A percentile compares a stretch with the other conserved stretches of the same genome.
Conservation (phyloP, 2,113 vertebrate species). For the Numenius arquata region DNA sequence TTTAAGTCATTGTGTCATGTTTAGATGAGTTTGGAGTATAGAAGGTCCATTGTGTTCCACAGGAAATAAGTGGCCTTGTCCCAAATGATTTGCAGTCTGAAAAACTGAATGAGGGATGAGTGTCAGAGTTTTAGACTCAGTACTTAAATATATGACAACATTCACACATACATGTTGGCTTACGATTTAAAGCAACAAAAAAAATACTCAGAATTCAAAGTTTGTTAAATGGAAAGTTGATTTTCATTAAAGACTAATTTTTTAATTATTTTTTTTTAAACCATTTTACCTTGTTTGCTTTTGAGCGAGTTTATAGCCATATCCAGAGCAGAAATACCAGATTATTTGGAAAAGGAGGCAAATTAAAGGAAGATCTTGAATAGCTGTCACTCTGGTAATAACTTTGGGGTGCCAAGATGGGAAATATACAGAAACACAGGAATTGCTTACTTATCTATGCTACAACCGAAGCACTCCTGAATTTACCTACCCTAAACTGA, state of each 20-base stretch:
- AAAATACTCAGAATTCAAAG: background rate
- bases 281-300: background rate
- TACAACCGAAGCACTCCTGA: background rate
- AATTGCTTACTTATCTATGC: background rate
- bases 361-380: background rate
- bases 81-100: background rate
- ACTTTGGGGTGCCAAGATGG: background rate
- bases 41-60: background rate
- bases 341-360: background rate
- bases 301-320: background rate
- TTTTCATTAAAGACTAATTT: background rate
- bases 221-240: background rate
- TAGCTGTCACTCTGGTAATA: background rate
- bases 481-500: background rate
- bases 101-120: background rate
- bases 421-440: background rate
- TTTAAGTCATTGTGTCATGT: background rate
- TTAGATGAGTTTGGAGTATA: background rate
- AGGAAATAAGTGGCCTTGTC: background rate
- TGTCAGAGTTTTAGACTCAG: background rate
- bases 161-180: background rate
- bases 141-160: background rate
- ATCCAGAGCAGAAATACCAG: background rate
- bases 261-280: background rate
- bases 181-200: background rate